Evolutionary conservation across 2,113 vertebrate species (phyloP).

Genomic region (Pelodiscus sinensis): DNA sequence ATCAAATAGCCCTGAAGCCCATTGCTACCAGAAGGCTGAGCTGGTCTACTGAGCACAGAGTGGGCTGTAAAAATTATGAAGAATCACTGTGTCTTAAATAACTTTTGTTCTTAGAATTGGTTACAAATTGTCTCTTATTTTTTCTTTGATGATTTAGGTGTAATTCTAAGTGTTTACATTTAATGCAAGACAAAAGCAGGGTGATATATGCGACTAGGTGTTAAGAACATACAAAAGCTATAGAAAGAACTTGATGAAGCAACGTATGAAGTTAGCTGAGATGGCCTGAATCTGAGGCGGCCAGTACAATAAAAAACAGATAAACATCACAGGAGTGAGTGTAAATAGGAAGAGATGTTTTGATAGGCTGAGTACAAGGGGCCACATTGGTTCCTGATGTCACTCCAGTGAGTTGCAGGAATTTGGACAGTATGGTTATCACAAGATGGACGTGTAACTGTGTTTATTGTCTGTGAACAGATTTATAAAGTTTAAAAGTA

Average conservation of each 20-base stretch:
- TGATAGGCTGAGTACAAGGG: neutral
- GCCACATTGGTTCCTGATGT: neutral
- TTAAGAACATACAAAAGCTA: neutral
- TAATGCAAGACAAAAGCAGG: neutral
- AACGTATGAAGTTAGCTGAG: neutral
- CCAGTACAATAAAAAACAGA: conserved; percentile 23
- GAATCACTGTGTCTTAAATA: neutral
- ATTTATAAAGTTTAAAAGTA: neutral
- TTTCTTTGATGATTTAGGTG: neutral
- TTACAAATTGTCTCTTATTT: neutral
- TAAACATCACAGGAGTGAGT: neutral
- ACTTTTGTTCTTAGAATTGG: fast-evolving
- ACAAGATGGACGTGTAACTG: conserved; percentile 9
- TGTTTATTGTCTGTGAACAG: conserved; percentile 14
- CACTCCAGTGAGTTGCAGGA: conserved; percentile 18
- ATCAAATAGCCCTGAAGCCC: neutral
- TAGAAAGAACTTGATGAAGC: neutral
- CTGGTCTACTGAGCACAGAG: neutral
- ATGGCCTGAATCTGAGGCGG: neutral
- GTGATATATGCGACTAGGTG: neutral
- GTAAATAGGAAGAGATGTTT: conserved; percentile 1
- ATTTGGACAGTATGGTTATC: neutral
- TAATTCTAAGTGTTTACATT: neutral
- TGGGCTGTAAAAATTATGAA: fast-evolving
- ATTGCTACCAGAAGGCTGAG: neutral